Percentiles rank a stretch among this genome's conserved stretches.
Evolutionary conservation across 1,140 invertebrate species (phyloP).

Genomic region (Pachypeltis micranthus): DNA sequence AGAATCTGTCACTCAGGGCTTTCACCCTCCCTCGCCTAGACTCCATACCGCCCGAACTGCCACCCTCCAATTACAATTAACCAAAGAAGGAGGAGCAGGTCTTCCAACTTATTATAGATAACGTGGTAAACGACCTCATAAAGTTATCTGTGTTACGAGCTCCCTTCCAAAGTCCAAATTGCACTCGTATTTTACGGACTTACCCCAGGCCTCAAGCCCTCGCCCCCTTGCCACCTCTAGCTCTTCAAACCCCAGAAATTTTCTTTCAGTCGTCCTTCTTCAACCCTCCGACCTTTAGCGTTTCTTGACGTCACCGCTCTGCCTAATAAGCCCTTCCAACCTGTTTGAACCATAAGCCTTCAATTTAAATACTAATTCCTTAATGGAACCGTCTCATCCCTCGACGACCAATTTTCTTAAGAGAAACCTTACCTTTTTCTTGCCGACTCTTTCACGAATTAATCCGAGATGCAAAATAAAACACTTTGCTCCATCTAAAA

Average conservation of each 20-base stretch:
- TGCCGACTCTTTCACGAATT: background rate
- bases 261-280: background rate
- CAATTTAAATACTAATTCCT: conserved; percentile 17
- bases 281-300: background rate
- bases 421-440: too few relatives aligned
- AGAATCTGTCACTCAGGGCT: conserved; percentile 8
- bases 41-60: background rate
- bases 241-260: background rate
- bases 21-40: background rate
- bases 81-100: background rate
- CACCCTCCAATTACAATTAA: conserved; percentile 7
- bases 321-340: too few relatives aligned
- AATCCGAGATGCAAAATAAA: conserved; percentile 4
- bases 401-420: background rate
- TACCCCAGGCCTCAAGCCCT: background rate
- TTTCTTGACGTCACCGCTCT: background rate
- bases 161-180: conserved; percentile 3
- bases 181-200: conserved; percentile 10
- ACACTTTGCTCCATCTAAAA: background rate
- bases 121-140: conserved; percentile 14
- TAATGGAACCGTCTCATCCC: conserved; percentile 16
- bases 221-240: background rate
- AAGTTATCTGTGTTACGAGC: conserved; percentile 11
- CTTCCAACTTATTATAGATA: conserved; percentile 12
- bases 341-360: conserved; percentile 3